These are phyloP conservation scores for Casuarius casuarius DNA, from an alignment of 2,113 vertebrate genomes.

Conservation along the genomic window DNA sequence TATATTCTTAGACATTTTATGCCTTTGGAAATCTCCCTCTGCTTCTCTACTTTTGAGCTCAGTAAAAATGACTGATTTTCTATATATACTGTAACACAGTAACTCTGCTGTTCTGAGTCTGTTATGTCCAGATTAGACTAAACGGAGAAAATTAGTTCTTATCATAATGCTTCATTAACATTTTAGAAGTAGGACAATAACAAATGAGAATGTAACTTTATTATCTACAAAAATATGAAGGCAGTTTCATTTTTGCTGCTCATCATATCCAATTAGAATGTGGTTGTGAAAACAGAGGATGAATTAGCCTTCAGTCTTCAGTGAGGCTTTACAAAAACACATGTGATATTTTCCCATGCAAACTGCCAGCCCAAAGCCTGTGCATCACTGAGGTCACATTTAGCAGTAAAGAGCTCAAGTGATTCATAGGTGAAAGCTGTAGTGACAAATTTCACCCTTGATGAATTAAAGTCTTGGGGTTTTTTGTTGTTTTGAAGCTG, in stretches of 20 bases:
- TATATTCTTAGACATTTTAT: not conserved
- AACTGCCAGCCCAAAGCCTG: not conserved
- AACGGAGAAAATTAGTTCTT: slow-evolving; percentile 54
- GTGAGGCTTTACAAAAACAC: not conserved
- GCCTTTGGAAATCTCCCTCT: not conserved
- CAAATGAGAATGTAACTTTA: slow-evolving; percentile 50
- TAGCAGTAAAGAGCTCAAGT: not conserved
- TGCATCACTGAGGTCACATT: not conserved
- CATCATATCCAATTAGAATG: slow-evolving; percentile 40
- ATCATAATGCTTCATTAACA: slow-evolving; percentile 60
- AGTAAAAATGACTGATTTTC: slow-evolving; percentile 44
- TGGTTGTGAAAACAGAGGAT: slow-evolving; percentile 6
- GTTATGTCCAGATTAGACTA: slow-evolving; percentile 58
- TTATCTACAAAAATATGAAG: slow-evolving; percentile 44
- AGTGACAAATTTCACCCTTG: not conserved
- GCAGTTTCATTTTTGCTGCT: slow-evolving; percentile 12
- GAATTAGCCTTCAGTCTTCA: not conserved
- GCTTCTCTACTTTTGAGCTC: not conserved
- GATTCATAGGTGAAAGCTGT: not conserved
- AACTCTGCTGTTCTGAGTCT: slow-evolving; percentile 35
- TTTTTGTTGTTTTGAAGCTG: not conserved
- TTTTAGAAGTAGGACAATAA: slow-evolving; percentile 55
- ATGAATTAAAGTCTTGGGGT: not conserved
- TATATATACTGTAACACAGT: not conserved
- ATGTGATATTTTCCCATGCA: not conserved